phyloP scores from a whole-genome alignment of 2,888 invertebrate species.

The Mayetiola destructor region DNA sequence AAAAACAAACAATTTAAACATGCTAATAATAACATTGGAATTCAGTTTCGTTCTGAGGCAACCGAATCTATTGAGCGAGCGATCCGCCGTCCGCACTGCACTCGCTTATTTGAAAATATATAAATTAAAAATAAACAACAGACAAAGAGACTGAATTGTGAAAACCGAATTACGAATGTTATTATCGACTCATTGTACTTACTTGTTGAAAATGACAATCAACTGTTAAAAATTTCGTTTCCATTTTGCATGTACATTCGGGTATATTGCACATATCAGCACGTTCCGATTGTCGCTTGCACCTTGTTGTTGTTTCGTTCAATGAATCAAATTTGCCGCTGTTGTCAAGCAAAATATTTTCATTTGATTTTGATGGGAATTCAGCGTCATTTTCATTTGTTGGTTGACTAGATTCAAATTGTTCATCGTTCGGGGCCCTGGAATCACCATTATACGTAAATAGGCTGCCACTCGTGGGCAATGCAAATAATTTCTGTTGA shows the following conservation, averaged over 20 bases:
- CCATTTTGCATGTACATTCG: constrained; percentile 17
- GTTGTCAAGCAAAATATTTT: background rate
- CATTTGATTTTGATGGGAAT: background rate
- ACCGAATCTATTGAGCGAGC: background rate
- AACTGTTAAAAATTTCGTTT: constrained; percentile 18
- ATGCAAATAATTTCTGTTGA: background rate
- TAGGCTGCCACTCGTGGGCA: background rate
- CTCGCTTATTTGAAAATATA: too few species aligned
- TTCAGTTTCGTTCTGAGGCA: background rate
- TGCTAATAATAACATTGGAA: constrained; percentile 7
- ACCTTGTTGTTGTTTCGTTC: background rate
- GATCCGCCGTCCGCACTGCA: too few species aligned
- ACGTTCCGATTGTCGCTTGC: constrained; percentile 13
- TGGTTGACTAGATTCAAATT: constrained; percentile 11
- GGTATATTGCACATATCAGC: constrained; percentile 16
- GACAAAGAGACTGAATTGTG: background rate
- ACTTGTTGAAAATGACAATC: constrained; percentile 18
- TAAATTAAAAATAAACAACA: background rate
- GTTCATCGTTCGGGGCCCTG: too few species aligned
- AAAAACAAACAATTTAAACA: constrained; percentile 8
- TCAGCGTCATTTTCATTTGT: background rate
- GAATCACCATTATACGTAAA: background rate
- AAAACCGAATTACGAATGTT: too few species aligned
- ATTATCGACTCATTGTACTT: background rate
- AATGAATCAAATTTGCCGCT: background rate